Base-by-base conservation (phyloP, 2,113 vertebrate genomes). In the Typhlomys cinereus region DNA sequence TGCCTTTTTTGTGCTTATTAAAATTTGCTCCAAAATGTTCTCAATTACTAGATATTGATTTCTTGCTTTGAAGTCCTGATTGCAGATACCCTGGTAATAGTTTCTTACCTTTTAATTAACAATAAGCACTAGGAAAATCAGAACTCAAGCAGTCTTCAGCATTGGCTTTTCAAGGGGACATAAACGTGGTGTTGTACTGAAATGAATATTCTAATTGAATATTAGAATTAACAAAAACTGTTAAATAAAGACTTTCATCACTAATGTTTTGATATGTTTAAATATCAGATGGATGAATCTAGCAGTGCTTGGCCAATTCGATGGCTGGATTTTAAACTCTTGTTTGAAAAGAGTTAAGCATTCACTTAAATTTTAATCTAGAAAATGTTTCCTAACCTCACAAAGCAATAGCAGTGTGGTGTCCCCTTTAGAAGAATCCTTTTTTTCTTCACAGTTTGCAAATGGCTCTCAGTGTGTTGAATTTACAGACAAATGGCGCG, bases 71-170 rank as follows among this genome's bases (percentile, higher is more conserved):
- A 90, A 91, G 93, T 54, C n/a, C 81, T 92, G 79, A 92, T 94
- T 94, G 54, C 29, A 94, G 74, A 92, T 85, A 88, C 13, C 4
- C 46, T 84, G 61, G 23, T 94, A 92, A 92, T 92, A 81, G 39
- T 59, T 84, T 93, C 86, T 94, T 54, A 88, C 76, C 74, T 91
- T 95, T 94, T 95, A 97, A 91, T 92, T 94, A 95, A 95, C 69
- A 64, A 89, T 88, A 84, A 93, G 76, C 46, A 69, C 18, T 62
- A 15, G 86, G 89, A 84, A 93, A 94, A 73, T 81, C 59, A 92
- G 48, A 67, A 67, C 54, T 84, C 88, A 41, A 87, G 12, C 20
- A 88, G 44, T 69, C n/a, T 34, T 17, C 15, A 83, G 50, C 57
- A 83, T 96, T 92, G 39, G 25, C 70, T 89, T 90, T 92, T 92